Evolutionary conservation across 2,888 invertebrate genomes (phyloP), one percentile per base, ranked within the genome.

Genomic region (Leptura quadrifasciata): DNA sequence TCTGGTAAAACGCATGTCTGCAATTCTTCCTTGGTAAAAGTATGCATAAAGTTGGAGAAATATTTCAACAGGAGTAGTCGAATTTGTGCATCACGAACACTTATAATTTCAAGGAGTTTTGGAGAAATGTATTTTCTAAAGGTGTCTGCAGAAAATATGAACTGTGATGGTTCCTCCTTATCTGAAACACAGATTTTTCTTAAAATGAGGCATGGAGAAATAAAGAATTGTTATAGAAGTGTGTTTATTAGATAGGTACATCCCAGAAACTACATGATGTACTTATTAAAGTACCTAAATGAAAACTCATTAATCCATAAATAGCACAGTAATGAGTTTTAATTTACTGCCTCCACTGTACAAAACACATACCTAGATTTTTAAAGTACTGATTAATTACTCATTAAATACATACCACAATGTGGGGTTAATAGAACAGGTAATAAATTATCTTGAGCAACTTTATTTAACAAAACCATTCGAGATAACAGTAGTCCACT

Each of bases 41-140:
- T 92, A 81, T 92, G 91, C 61, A 95, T 93, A 88, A 94, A 97
- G 78, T 93, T 92, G 69, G 92, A 91, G 85, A 98, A 96, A 88
- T 97, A 94, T 71, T 92, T 92, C 54, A 98, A 90, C 20, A 98
- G 90, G 60, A 96, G 91, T 81, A 95, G 91, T 76, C 97, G 92
- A 68, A 96, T 94, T 89, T 97, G 95, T 58, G 93, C 93, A 88
- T 98, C 97, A 81, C 95, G 92, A 3, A 98, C 95, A 83, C 94
- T 93, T 90, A 97, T 97, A 88, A 96, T 93, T 85, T 95, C 94
- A 81, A 95, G 89, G 52, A 96, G 88, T 89, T 93, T 94, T 69
- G 95, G 97, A 82, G 95, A 92, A 31, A 98, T 90, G 88, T 94
- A 93, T 82, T 92, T 92, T 84, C 93, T 93, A 86, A 95, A 97